Conservation (phyloP, 2,113 vertebrate species). For the Chrysemys picta region DNA sequence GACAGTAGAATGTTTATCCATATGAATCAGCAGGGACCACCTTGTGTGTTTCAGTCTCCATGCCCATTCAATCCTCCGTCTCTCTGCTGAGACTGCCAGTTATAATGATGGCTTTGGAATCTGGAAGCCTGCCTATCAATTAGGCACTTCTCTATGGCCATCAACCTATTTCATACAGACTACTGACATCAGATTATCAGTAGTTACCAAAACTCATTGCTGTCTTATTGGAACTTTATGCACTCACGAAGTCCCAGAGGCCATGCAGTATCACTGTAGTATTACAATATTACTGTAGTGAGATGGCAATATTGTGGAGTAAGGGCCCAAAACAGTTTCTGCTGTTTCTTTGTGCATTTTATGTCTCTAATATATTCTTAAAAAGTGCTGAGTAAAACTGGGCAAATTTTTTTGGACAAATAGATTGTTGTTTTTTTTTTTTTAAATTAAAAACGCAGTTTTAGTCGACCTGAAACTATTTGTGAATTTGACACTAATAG, state of each 20-base stretch:
- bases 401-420: neutral
- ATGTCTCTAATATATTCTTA: neutral
- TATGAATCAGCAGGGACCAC: neutral
- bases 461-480: neutral
- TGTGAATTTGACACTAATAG: neutral
- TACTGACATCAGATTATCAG: neutral
- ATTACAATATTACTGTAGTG: neutral
- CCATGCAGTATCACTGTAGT: fast-evolving
- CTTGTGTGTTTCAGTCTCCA: neutral
- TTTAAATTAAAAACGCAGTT: neutral
- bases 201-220: no score
- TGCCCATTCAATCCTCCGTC: neutral
- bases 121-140: neutral
- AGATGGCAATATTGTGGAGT: neutral
- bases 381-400: neutral
- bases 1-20: neutral
- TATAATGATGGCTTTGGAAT: neutral
- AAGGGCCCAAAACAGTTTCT: neutral
- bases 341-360: neutral
- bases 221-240: neutral
- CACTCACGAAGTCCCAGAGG: neutral
- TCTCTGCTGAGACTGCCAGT: neutral
- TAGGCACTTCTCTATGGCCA: neutral
- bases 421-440: neutral
- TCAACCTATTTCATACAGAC: neutral